Conservation (phyloP, 2,113 vertebrate genomes). For the Amia ocellicauda region DNA sequence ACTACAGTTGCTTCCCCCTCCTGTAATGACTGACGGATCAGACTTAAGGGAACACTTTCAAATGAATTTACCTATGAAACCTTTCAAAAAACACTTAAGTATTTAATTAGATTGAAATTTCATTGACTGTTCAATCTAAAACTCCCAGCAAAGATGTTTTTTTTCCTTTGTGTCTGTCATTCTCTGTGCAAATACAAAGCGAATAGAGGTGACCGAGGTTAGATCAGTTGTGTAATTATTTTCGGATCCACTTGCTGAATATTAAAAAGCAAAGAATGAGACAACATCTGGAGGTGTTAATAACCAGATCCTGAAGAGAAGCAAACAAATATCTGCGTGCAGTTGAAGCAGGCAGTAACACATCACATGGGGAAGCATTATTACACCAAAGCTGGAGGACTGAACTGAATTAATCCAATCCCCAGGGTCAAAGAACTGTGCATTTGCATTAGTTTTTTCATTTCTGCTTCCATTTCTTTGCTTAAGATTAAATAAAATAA, state of each 20-base stretch:
- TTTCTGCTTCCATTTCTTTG: slow-evolving; percentile 17
- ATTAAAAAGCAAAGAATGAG: slow-evolving; percentile 35
- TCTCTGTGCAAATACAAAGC: slow-evolving; percentile 6
- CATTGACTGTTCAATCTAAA: slow-evolving; percentile 17
- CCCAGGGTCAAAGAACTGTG: slow-evolving; percentile 36
- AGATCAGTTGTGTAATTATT: slow-evolving; percentile 53
- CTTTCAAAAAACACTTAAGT: not conserved
- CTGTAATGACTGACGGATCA: too few relatives aligned
- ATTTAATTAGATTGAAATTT: slow-evolving; percentile 3
- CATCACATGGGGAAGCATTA: slow-evolving; percentile 32
- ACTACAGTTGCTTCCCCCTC: too few relatives aligned
- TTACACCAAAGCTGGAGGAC: slow-evolving; percentile 25
- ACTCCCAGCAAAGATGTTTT: slow-evolving; percentile 6
- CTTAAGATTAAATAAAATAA: not conserved
- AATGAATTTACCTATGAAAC: not conserved
- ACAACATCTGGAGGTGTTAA: slow-evolving; percentile 36
- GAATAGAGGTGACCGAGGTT: slow-evolving; percentile 49
- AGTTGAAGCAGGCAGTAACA: slow-evolving; percentile 23
- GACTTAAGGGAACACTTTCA: too few relatives aligned
- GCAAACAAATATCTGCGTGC: slow-evolving; percentile 28
- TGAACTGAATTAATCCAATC: slow-evolving; percentile 35
- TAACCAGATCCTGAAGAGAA: slow-evolving; percentile 15
- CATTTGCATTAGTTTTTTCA: slow-evolving; percentile 17
- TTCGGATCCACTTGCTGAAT: slow-evolving; percentile 42
- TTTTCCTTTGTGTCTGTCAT: slow-evolving; percentile 21